Evolutionary conservation across 2,113 vertebrate species (phyloP).

Genomic region (Hippopotamus amphibius): DNA sequence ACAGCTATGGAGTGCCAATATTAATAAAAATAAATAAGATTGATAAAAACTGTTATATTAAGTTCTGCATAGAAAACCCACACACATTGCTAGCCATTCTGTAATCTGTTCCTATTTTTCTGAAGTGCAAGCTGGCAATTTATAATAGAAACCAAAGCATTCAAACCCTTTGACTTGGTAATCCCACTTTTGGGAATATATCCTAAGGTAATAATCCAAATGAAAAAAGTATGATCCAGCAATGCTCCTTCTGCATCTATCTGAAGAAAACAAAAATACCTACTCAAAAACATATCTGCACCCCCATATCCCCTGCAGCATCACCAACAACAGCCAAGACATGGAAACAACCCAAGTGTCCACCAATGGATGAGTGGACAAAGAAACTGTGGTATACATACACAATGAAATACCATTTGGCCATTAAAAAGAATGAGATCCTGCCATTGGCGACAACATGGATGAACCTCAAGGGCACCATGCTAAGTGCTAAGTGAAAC

Average conservation of each 20-base stretch:
- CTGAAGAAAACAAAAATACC: neutral
- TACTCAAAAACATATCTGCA: neutral
- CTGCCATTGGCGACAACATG: neutral
- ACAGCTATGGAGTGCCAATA: neutral
- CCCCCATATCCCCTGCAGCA: neutral
- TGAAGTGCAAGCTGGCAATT: neutral
- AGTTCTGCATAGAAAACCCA: neutral
- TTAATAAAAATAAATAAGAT: constrained; percentile 49
- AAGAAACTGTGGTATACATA: neutral
- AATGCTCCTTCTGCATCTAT: neutral
- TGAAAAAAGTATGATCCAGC: neutral
- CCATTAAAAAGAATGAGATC: neutral
- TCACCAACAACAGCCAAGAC: neutral
- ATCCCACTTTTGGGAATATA: constrained; percentile 46
- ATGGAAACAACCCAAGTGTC: neutral
- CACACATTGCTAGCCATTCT: neutral
- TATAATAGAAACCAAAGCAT: constrained; percentile 30
- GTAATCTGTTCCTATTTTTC: constrained; percentile 38
- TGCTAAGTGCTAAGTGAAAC: neutral
- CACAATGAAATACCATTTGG: neutral
- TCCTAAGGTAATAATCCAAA: constrained; percentile 26
- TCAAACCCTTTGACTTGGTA: neutral
- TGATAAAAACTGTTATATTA: neutral
- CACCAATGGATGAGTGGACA: neutral
- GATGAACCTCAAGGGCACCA: neutral